These are phyloP conservation scores for Sericinus montela DNA, from an alignment of 2,888 invertebrate species.

Conservation along the genomic window DNA sequence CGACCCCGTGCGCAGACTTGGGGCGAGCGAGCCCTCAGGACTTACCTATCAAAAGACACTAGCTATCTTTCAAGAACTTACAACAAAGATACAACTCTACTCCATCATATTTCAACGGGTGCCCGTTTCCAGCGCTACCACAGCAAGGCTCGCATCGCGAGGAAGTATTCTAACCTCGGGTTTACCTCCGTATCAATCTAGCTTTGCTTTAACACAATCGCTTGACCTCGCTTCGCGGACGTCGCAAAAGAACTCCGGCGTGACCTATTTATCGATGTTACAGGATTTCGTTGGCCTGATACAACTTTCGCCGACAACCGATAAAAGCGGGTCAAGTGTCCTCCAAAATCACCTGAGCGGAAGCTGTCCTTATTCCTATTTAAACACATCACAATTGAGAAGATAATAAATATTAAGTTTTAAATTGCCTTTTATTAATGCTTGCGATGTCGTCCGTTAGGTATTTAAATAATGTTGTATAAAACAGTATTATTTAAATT, in stretches of 20 bases:
- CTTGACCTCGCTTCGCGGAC: slow-evolving; percentile 68
- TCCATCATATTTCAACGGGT: slow-evolving; percentile 82
- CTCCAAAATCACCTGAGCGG: slow-evolving; percentile 36
- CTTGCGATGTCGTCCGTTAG: slow-evolving; percentile 38
- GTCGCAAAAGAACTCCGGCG: slow-evolving; percentile 45
- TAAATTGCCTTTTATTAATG: slow-evolving; percentile 39
- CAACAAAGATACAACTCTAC: slow-evolving; percentile 79
- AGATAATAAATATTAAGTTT: slow-evolving; percentile 70
- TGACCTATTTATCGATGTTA: slow-evolving; percentile 72
- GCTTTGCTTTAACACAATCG: slow-evolving; percentile 70
- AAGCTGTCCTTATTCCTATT: slow-evolving; percentile 70
- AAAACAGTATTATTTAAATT: not conserved
- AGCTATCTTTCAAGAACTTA: slow-evolving; percentile 84
- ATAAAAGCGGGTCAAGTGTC: slow-evolving; percentile 27
- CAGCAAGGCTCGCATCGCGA: slow-evolving; percentile 85
- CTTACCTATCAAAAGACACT: slow-evolving; percentile 82
- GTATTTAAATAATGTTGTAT: not conserved
- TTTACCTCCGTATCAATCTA: slow-evolving; percentile 73
- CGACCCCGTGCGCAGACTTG: slow-evolving; percentile 90
- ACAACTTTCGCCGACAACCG: slow-evolving; percentile 32
- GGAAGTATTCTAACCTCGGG: slow-evolving; percentile 82
- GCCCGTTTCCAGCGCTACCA: slow-evolving; percentile 86
- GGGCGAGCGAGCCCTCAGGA: slow-evolving; percentile 89
- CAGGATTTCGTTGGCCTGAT: slow-evolving; percentile 72
- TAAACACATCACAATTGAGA: slow-evolving; percentile 51